phyloP scores from a whole-genome alignment of 2,888 invertebrate genomes.

The Metalampra italica region DNA sequence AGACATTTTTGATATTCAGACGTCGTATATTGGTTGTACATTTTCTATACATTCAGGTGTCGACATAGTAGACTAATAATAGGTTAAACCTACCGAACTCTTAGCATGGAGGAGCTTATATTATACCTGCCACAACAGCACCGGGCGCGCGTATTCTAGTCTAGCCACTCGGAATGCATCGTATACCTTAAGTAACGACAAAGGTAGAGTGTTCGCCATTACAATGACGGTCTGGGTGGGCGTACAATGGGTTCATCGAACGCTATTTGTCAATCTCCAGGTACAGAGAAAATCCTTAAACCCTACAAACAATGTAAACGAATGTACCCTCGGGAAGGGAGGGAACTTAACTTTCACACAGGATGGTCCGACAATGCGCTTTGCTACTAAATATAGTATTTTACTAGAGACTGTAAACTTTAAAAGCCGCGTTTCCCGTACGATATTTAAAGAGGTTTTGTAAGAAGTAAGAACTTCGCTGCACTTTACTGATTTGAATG shows the following conservation, averaged over 20 bases:
- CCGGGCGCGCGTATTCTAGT: not conserved
- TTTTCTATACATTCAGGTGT: too few relatives aligned
- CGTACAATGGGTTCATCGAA: slow-evolving; percentile 65
- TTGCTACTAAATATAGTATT: slow-evolving; percentile 41
- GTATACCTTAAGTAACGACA: slow-evolving; percentile 51
- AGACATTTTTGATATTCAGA: too few relatives aligned
- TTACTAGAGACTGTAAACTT: slow-evolving; percentile 45
- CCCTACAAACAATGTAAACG: slow-evolving; percentile 29
- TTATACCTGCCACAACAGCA: too few relatives aligned
- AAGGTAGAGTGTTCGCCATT: slow-evolving; percentile 47
- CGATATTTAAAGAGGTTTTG: slow-evolving; percentile 33
- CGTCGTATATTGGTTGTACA: too few relatives aligned
- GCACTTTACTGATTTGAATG: slow-evolving; percentile 30
- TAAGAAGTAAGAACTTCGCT: slow-evolving; percentile 23
- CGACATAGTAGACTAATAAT: too few relatives aligned
- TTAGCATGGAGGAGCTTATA: too few relatives aligned
- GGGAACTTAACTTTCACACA: slow-evolving; percentile 36
- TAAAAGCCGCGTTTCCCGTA: slow-evolving; percentile 36
- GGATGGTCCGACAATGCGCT: slow-evolving; percentile 34
- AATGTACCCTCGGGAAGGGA: slow-evolving; percentile 21
- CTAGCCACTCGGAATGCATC: slow-evolving; percentile 16
- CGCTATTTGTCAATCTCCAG: slow-evolving; percentile 66
- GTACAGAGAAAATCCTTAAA: slow-evolving; percentile 47
- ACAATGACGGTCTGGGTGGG: slow-evolving; percentile 65
- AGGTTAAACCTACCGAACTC: too few relatives aligned